Percentiles rank a stretch among this genome's conserved stretches.
These are phyloP conservation scores for Vipera latastei DNA, from an alignment of 2,797 vertebrate genomes.

Conservation along the genomic window DNA sequence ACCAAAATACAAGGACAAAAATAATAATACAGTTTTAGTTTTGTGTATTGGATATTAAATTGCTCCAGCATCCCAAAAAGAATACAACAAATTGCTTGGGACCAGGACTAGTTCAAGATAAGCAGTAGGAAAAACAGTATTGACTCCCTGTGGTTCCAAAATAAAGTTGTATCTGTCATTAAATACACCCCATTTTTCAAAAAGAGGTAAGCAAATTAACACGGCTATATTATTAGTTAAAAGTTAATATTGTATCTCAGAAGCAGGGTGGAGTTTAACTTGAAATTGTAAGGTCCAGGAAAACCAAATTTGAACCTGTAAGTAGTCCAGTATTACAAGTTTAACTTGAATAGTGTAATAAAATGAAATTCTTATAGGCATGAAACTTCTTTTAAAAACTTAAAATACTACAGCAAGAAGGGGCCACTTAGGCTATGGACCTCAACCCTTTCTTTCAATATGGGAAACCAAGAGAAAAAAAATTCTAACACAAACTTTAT, in stretches of 20 bases:
- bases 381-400: not conserved
- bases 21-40: not conserved
- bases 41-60: not conserved
- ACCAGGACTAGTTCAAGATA: slow-evolving; percentile 34
- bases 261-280: slow-evolving; percentile 7
- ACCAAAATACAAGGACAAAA: not conserved
- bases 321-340: not conserved
- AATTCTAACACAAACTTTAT: not conserved
- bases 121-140: slow-evolving; percentile 48
- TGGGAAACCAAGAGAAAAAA: not conserved
- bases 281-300: not conserved
- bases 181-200: slow-evolving; percentile 28
- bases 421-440: not conserved
- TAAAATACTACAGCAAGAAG: not conserved
- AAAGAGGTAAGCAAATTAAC: slow-evolving; percentile 30
- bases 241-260: slow-evolving; percentile 17
- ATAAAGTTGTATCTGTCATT: slow-evolving; percentile 55
- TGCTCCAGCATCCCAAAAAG: slow-evolving; percentile 22
- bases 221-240: slow-evolving; percentile 24
- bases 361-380: not conserved
- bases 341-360: not conserved
- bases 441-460: not conserved
- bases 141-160: slow-evolving; percentile 49
- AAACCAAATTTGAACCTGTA: not conserved
- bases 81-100: slow-evolving; percentile 34